phyloP scores from a whole-genome alignment of 2,888 invertebrate species.

The Dasypogon diadema region DNA sequence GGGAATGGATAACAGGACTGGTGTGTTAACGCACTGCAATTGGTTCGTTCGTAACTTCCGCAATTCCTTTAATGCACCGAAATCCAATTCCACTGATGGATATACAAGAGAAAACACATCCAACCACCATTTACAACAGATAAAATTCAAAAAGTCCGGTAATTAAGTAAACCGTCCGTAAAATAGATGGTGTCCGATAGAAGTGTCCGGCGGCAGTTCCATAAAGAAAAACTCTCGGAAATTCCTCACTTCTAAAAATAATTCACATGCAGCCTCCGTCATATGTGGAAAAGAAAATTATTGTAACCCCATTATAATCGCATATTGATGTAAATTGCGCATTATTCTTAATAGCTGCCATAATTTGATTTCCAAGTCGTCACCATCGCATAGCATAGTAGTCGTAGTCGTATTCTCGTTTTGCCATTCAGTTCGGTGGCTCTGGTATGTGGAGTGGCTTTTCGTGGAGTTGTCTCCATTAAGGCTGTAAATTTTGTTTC shows the following conservation, averaged over 20 bases:
- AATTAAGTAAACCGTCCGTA: background rate
- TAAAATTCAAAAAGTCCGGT: background rate
- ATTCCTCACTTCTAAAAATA: background rate
- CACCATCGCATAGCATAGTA: constrained; percentile 1
- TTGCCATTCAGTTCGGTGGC: constrained; percentile 13
- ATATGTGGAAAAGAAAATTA: constrained; percentile 26
- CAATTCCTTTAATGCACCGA: background rate
- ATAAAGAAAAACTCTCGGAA: constrained; percentile 4
- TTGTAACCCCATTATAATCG: constrained; percentile 44
- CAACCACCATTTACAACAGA: background rate
- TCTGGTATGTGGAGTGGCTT: constrained; percentile 47
- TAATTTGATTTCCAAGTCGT: constrained; percentile 47
- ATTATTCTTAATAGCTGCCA: constrained; percentile 45
- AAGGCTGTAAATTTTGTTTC: background rate
- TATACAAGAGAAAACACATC: background rate
- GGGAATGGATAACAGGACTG: too few species aligned
- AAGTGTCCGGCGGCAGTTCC: background rate
- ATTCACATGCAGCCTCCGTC: background rate
- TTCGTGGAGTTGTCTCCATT: constrained; percentile 42
- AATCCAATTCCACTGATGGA: background rate
- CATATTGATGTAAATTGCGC: constrained; percentile 47
- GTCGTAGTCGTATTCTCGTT: background rate
- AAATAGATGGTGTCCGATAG: background rate
- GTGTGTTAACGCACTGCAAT: too few species aligned
- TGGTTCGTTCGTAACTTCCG: too few species aligned